These are phyloP conservation scores for Prinia subflava DNA, from an alignment of 2,113 vertebrate species.

Conservation along the genomic window DNA sequence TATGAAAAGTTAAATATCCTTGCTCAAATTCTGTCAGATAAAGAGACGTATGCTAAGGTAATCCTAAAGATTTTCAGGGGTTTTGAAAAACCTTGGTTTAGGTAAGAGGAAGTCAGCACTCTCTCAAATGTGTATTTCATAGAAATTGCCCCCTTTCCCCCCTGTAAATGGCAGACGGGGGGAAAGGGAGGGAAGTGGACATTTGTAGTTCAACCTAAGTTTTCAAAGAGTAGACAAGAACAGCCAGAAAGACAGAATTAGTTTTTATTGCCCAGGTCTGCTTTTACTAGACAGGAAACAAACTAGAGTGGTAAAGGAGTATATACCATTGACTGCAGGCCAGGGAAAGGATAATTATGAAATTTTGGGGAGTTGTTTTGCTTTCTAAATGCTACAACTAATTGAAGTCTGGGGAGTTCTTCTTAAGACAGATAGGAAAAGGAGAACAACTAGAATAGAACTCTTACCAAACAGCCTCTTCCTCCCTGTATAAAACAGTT, in stretches of 20 bases:
- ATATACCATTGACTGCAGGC: neutral
- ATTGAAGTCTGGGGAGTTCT: neutral
- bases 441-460: neutral
- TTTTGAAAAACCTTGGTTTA: neutral
- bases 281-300: neutral
- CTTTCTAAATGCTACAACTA: neutral
- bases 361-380: neutral
- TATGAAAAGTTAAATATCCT: neutral
- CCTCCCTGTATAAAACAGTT: neutral
- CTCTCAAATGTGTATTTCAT: neutral
- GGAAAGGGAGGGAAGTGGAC: neutral
- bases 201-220: neutral
- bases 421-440: neutral
- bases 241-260: neutral
- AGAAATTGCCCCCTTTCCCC: neutral
- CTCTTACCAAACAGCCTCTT: neutral
- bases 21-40: neutral
- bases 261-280: neutral
- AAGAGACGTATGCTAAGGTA: neutral
- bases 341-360: neutral
- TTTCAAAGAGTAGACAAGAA: neutral
- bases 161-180: accelerated
- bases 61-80: neutral
- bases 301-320: neutral
- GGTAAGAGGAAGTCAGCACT: neutral